Percentiles rank a stretch among this genome's conserved stretches.
Evolutionary conservation across 1,140 invertebrate species (phyloP).

Genomic region (Drosophila punjabiensis): DNA sequence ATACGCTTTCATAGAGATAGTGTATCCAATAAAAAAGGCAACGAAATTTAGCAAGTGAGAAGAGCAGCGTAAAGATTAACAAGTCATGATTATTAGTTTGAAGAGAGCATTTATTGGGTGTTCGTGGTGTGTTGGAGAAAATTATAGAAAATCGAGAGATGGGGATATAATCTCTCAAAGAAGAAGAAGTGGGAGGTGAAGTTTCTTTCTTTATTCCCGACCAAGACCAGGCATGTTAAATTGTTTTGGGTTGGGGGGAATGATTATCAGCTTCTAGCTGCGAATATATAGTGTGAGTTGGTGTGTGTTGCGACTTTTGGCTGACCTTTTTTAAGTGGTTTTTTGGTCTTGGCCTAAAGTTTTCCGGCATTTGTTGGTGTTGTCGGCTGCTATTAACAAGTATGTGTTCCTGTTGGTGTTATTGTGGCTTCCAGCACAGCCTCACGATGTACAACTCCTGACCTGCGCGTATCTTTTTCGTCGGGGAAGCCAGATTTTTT

Average conservation of each 20-base stretch:
- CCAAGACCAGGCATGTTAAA: constrained; percentile 20
- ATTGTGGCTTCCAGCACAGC: constrained; percentile 46
- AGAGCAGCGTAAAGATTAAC: constrained; percentile 76
- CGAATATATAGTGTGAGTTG: background rate
- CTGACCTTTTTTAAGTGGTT: constrained; percentile 56
- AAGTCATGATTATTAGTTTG: constrained; percentile 81
- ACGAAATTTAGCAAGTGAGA: constrained; percentile 35
- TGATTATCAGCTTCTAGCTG: constrained; percentile 29
- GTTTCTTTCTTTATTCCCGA: constrained; percentile 14
- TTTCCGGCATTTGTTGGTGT: constrained; percentile 40
- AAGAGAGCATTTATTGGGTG: constrained; percentile 29
- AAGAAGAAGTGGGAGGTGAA: constrained; percentile 9
- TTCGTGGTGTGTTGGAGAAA: background rate
- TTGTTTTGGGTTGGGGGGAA: constrained; percentile 5
- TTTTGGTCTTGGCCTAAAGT: constrained; percentile 48
- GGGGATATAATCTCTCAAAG: constrained; percentile 3
- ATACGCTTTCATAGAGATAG: background rate
- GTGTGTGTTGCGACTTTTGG: constrained; percentile 14
- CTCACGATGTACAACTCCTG: constrained; percentile 63
- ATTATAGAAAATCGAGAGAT: constrained; percentile 8
- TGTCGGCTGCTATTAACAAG: constrained; percentile 19
- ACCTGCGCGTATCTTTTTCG: constrained; percentile 36
- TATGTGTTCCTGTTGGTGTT: constrained; percentile 38
- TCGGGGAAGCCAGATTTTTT: constrained; percentile 10
- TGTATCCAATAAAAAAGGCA: constrained; percentile 11